phyloP scores from a whole-genome alignment of 2,797 vertebrate genomes.

The Macrochelys suwanniensis region DNA sequence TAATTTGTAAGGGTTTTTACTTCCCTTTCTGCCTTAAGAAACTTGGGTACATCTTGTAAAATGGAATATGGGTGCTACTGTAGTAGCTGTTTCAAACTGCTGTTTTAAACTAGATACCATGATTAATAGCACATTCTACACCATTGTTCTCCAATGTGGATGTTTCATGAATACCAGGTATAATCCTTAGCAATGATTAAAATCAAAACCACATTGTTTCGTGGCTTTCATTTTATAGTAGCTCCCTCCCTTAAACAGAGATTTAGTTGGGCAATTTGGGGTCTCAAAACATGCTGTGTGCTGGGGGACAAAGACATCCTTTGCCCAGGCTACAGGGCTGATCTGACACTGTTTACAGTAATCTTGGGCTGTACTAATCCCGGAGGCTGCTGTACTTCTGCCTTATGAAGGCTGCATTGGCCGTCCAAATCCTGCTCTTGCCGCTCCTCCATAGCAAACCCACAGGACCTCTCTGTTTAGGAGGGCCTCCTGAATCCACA shows the following conservation, averaged over 20 bases:
- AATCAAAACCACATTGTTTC: background rate
- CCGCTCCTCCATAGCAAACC: background rate
- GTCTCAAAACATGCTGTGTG: background rate
- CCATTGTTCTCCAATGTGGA: rapidly evolving
- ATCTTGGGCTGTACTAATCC: background rate
- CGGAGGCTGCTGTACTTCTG: background rate
- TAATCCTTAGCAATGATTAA: background rate
- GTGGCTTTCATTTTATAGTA: background rate
- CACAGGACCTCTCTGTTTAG: background rate
- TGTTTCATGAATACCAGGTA: rapidly evolving
- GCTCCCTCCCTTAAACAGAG: background rate
- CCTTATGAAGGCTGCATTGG: background rate
- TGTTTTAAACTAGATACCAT: background rate
- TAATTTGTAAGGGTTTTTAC: background rate
- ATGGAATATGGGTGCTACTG: background rate
- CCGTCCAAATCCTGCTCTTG: background rate
- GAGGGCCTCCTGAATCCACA: background rate
- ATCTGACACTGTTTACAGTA: background rate
- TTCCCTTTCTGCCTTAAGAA: background rate
- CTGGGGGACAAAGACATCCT: background rate
- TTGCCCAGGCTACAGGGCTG: background rate
- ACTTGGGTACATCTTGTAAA: background rate
- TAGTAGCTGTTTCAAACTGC: background rate
- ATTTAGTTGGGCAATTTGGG: background rate
- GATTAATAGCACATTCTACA: background rate